Evolutionary conservation across 1,140 invertebrate species (phyloP).

Genomic region (Galleria mellonella): DNA sequence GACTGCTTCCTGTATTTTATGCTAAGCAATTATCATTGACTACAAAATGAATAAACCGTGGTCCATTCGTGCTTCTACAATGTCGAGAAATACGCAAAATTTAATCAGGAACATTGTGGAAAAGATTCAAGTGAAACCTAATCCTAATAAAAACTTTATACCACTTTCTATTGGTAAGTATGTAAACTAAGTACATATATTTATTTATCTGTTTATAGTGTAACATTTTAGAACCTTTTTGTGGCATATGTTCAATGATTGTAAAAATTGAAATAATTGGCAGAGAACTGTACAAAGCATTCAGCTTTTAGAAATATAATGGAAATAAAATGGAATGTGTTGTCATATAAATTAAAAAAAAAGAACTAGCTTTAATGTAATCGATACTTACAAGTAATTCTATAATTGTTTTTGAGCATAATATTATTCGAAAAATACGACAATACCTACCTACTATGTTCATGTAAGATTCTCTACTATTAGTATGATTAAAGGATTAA

Average conservation of each 20-base stretch:
- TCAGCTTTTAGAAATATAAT: neutral
- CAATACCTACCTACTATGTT: too few relatives aligned
- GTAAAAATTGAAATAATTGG: too few relatives aligned
- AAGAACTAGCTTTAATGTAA: too few relatives aligned
- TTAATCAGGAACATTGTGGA: neutral
- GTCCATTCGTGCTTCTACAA: neutral
- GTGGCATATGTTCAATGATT: neutral
- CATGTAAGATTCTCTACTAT: too few relatives aligned
- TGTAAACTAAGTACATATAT: neutral
- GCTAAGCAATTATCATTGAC: too few relatives aligned
- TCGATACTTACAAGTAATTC: neutral
- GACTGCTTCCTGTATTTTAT: too few relatives aligned
- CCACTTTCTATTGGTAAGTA: constrained; percentile 2
- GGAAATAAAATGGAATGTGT: neutral
- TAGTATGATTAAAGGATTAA: too few relatives aligned
- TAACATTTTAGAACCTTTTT: too few relatives aligned
- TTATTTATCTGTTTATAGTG: too few relatives aligned
- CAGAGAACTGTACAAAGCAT: neutral
- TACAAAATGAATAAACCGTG: neutral
- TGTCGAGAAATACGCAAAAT: neutral
- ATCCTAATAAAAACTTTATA: neutral
- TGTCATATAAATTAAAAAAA: neutral
- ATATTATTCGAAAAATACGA: too few relatives aligned
- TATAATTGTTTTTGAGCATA: neutral
- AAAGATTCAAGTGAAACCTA: constrained; percentile 2